These are phyloP conservation scores for Shinisaurus crocodilurus DNA, from an alignment of 2,113 vertebrate genomes.

Conservation along the genomic window DNA sequence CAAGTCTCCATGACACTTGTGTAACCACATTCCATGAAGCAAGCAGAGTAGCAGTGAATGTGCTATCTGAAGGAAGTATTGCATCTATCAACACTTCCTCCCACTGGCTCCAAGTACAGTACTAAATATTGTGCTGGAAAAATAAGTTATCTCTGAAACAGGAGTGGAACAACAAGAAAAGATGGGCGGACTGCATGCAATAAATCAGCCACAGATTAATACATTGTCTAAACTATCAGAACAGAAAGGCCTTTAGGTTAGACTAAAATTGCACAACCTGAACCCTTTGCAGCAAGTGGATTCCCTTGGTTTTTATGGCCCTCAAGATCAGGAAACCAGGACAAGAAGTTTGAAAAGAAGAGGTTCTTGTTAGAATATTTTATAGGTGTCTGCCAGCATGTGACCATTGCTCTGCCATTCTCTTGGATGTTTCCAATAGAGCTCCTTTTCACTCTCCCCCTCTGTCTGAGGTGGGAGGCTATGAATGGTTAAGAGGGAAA, in stretches of 20 bases:
- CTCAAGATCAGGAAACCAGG: background rate
- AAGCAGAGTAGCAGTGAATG: background rate
- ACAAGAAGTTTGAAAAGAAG: background rate
- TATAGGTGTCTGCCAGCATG: background rate
- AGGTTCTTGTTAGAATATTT: background rate
- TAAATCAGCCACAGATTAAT: background rate
- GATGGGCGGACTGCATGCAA: no score
- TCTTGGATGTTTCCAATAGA: background rate
- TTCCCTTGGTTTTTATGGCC: background rate
- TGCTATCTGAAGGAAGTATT: background rate
- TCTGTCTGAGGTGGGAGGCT: background rate
- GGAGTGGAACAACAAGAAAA: background rate
- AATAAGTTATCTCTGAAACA: background rate
- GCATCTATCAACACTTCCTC: background rate
- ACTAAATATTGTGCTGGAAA: background rate
- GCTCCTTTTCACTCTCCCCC: background rate
- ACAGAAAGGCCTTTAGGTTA: background rate
- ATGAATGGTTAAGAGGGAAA: background rate
- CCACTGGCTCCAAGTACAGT: no score
- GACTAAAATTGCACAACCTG: background rate
- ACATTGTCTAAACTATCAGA: background rate
- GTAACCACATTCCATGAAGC: background rate
- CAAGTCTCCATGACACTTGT: conserved; percentile 7
- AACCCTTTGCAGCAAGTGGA: background rate
- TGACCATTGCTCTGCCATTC: background rate